Evolutionary conservation across 2,113 vertebrate genomes (phyloP).

Genomic region (Chaetorhynchus papuensis): DNA sequence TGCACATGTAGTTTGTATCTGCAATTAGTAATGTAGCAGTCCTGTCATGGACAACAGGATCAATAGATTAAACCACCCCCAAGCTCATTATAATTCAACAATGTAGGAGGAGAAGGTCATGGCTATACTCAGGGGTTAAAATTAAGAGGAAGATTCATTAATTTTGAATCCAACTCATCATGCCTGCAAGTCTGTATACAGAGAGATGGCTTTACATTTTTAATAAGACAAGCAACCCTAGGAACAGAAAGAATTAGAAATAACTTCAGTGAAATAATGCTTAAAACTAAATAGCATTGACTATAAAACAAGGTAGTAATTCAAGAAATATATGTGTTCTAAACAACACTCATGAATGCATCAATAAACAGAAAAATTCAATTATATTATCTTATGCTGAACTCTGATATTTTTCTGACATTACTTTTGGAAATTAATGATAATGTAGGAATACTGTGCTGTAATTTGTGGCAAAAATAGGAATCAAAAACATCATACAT

Average conservation of each 20-base stretch:
- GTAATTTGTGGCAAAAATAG: background rate
- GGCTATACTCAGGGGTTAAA: conserved; percentile 15
- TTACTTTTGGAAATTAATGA: background rate
- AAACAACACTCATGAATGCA: background rate
- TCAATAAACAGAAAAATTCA: background rate
- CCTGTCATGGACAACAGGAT: background rate
- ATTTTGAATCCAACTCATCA: background rate
- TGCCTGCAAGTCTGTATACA: background rate
- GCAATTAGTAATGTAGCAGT: background rate
- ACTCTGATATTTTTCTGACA: background rate
- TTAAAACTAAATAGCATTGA: background rate
- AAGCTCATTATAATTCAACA: background rate
- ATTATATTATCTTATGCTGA: background rate
- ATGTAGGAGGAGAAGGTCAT: conserved; percentile 23
- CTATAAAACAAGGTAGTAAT: background rate
- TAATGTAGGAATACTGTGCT: background rate
- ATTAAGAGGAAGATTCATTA: conserved; percentile 30
- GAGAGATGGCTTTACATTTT: background rate
- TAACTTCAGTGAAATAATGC: background rate
- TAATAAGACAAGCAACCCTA: background rate
- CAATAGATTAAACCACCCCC: conserved; percentile 15
- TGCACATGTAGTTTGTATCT: background rate
- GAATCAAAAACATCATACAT: background rate
- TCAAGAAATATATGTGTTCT: background rate
- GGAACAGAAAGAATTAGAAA: background rate